These are phyloP conservation scores for Tetranychus truncatus DNA, from an alignment of 2,888 invertebrate species.

Conservation along the genomic window DNA sequence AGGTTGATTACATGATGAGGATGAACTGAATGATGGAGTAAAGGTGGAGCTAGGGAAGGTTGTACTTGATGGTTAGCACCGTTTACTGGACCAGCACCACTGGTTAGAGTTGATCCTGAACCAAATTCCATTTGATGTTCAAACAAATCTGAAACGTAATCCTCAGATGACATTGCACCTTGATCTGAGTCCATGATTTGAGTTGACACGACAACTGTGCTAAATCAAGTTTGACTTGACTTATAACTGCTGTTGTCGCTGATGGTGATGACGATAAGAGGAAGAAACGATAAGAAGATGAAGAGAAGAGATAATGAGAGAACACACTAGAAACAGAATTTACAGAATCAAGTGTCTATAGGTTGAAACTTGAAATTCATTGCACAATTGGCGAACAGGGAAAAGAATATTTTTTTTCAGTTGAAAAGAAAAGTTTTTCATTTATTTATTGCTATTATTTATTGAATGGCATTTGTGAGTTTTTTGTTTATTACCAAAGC, in stretches of 20 bases:
- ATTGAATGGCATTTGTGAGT: background rate
- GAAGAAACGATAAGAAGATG: no score
- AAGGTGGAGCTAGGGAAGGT: no score
- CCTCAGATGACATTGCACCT: slow-evolving; percentile 21
- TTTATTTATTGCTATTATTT: background rate
- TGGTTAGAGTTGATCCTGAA: background rate
- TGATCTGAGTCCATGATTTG: slow-evolving; percentile 19
- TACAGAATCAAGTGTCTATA: background rate
- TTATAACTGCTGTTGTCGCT: no score
- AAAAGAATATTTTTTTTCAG: background rate
- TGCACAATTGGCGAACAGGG: background rate
- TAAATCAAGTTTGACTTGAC: background rate
- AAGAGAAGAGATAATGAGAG: no score
- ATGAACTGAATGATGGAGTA: no score
- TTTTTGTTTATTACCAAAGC: background rate
- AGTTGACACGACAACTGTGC: background rate
- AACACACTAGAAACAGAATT: background rate
- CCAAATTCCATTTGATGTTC: slow-evolving; percentile 14
- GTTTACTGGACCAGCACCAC: background rate
- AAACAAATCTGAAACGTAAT: slow-evolving; percentile 20
- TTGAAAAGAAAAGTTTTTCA: background rate
- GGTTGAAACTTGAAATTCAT: background rate
- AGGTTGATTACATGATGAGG: no score
- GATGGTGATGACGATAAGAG: no score
- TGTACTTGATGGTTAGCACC: no score